These are phyloP conservation scores for Brevipalpus yothersi DNA, from an alignment of 1,140 invertebrate genomes.

Conservation along the genomic window DNA sequence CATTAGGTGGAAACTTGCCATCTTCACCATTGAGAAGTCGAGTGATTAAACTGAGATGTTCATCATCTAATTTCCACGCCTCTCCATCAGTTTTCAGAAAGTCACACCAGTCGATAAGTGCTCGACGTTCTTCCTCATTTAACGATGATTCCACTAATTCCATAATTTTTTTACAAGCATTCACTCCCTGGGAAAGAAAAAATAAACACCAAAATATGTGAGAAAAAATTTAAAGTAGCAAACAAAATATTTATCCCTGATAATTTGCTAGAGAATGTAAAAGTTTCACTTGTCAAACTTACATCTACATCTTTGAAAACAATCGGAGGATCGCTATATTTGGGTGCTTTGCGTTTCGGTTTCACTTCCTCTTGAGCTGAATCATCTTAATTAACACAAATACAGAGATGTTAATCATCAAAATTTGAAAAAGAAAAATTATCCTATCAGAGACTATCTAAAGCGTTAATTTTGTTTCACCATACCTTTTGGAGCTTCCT, in stretches of 20 bases:
- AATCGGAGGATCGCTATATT: conserved; percentile 42
- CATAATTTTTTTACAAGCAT: conserved; percentile 27
- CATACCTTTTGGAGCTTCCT: too few species aligned
- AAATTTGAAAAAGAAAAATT: too few species aligned
- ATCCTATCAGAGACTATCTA: too few species aligned
- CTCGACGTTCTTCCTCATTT: conserved; percentile 18
- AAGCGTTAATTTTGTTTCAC: too few species aligned
- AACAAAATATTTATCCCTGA: too few species aligned
- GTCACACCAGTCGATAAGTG: conserved; percentile 43
- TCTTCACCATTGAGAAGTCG: conserved; percentile 12
- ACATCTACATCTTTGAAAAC: conserved; percentile 50
- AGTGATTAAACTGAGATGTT: conserved; percentile 50
- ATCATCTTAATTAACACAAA: too few species aligned
- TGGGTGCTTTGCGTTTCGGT: conserved; percentile 12
- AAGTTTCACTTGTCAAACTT: conserved; percentile 18
- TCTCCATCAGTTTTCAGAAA: conserved; percentile 67
- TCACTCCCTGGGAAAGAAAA: background rate
- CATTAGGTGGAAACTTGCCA: conserved; percentile 13
- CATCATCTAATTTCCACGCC: conserved; percentile 66
- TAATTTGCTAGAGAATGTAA: background rate
- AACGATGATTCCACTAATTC: conserved; percentile 35
- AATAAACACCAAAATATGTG: conserved; percentile 26
- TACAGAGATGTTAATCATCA: too few species aligned
- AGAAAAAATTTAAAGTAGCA: conserved; percentile 23
- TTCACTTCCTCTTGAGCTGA: background rate